These are phyloP conservation scores for Zootoca vivipara DNA, from an alignment of 2,113 vertebrate genomes.

Conservation along the genomic window DNA sequence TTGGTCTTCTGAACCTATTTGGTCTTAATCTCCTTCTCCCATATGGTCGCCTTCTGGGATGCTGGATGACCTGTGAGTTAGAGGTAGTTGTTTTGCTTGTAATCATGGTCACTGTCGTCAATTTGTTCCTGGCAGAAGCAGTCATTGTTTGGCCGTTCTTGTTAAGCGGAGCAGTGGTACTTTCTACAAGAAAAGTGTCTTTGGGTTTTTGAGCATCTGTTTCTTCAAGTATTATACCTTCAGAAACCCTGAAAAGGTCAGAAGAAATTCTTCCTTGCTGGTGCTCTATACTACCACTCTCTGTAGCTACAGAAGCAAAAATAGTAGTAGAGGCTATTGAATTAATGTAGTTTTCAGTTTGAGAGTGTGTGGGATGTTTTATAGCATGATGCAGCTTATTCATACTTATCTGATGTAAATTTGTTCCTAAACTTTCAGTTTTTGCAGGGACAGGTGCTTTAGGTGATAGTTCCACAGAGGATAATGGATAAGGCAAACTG, in stretches of 20 bases:
- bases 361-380: not conserved
- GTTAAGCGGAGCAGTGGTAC: not conserved
- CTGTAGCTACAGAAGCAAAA: constrained; percentile 14
- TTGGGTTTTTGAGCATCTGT: not conserved
- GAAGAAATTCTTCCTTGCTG: not conserved
- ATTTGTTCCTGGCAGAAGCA: rapidly evolving
- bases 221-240: not conserved
- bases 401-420: not conserved
- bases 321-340: constrained; percentile 9
- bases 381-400: rapidly evolving
- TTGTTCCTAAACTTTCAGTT: not conserved
- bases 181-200: rapidly evolving
- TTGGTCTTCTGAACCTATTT: constrained; percentile 74
- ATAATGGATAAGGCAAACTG: constrained; percentile 3
- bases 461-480: constrained; percentile 33
- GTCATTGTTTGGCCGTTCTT: not conserved
- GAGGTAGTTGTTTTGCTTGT: constrained; percentile 38
- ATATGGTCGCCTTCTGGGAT: constrained; percentile 71
- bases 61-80: constrained; percentile 41
- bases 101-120: not conserved
- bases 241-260: not conserved
- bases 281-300: not conserved
- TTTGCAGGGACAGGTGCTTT: constrained; percentile 21
- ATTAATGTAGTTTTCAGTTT: constrained; percentile 6
- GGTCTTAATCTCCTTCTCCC: constrained; percentile 73